Evolutionary conservation across 1,140 invertebrate species (phyloP), one percentile per base, ranked within the genome.

Genomic region (Heliconius eleuchia): DNA sequence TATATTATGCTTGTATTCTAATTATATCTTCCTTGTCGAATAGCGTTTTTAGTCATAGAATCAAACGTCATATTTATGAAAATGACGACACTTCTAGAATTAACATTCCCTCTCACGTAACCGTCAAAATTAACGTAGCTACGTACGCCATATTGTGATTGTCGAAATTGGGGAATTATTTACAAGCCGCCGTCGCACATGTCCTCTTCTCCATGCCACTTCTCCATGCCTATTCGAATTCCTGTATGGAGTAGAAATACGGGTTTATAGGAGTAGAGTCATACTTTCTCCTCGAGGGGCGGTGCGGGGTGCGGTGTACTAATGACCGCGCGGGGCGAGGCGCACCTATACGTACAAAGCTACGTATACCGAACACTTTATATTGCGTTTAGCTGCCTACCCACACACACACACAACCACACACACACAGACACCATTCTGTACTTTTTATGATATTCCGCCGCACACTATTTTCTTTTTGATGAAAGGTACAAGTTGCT

Each of bases 241-340:
- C 91, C 92, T 91, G 91, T 93, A 94, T 93, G 91, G 88, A 94
- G 92, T 94, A 93, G 92, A 92, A 94, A 94, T 94, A 93, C 92
- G 91, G 91, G 91, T 93, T 94, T 94, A 92, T 94, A 90, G 90
- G 91, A 94, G 91, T 92, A 94, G 93, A 94, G 93, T 94, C 91
- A 93, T 93, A 94, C 92, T 94, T 94, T 94, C 92, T 93, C 92
- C 87, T 86, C 83, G 85, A 81, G 86, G 87, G 84, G 88, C 83
- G 70, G 34, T 34, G 87, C 85, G 90, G 90, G 86, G 89, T 81
- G 78, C 82, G 88, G 85, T 84, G 84, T 84, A 86, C 92, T 94
- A 94, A 94, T 94, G 92, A 94, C 92, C 89, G 92, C 92, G 92
- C 88, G 92, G 90, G 92, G 91, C 78, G 91, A 88, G 90, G 88